phyloP scores from a whole-genome alignment of 2,797 vertebrate genomes.

The Hydrocynus forskahlii region DNA sequence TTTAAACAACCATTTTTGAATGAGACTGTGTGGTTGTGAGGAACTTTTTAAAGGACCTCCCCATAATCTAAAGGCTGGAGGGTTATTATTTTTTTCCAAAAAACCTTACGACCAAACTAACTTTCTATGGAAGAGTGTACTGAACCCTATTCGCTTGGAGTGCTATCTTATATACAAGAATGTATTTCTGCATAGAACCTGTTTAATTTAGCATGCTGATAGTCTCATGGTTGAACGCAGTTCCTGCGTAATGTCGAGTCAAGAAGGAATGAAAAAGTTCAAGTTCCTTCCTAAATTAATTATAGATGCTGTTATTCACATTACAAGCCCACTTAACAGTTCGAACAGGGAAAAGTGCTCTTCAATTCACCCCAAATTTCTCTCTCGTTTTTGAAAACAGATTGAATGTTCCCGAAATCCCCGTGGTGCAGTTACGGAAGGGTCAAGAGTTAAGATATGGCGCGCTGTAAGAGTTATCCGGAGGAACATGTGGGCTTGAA shows the following conservation, averaged over 20 bases:
- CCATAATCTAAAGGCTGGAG: too few species aligned
- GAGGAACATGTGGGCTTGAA: constrained; percentile 46
- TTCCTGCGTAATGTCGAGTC: neutral
- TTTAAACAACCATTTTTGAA: neutral
- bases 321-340: constrained; percentile 25
- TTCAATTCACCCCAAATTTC: constrained; percentile 49
- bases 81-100: neutral
- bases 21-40: neutral
- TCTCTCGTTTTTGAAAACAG: constrained; percentile 37
- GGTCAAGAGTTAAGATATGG: constrained; percentile 55
- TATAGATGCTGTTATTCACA: constrained; percentile 23
- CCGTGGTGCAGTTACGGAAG: constrained; percentile 45
- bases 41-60: neutral
- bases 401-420: constrained; percentile 48
- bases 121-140: too few species aligned
- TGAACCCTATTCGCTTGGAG: too few species aligned
- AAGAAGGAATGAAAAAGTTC: neutral
- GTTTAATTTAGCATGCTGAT: neutral
- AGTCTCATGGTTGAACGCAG: neutral
- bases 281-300: constrained; percentile 32
- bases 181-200: neutral
- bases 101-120: neutral
- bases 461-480: constrained; percentile 50
- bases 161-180: neutral
- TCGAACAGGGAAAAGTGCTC: constrained; percentile 8